Evolutionary conservation across 2,888 invertebrate species (phyloP), one percentile per base, ranked within the genome.

Genomic region (Drosophila atroscutellata): DNA sequence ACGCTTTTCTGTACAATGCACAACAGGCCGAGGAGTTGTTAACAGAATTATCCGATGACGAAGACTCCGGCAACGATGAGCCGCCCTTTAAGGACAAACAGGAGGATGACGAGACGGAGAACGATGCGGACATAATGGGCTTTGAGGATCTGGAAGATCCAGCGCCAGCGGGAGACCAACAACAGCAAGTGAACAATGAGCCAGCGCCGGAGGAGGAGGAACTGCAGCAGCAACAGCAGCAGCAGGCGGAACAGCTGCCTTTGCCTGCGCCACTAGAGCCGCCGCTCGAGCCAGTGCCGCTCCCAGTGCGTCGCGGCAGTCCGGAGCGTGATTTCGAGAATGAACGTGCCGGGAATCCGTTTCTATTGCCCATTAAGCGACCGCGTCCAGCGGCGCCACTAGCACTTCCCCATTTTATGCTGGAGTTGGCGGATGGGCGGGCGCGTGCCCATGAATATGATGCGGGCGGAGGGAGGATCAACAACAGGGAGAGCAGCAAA

Each of bases 21-120:
- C 92, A 93, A 60, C 82, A 90, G 2, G 81, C 89, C 3, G 93
- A 93, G 62, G 92, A 93, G 20, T 34, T 91, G 20, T 77, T 92
- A 15, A 92, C 92, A 6, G 95, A 73, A 91, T 91, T 59, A 75
- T 94, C 95, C 71, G 96, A 96, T 7, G 98, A 98, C 65, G 97
- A 97, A 80, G 98, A 98, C 92, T 98, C 98, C 0, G 99, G 98
- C 0, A 99, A 98, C 92, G 99, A 99, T 92, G 98, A 99, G 91
- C 98, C 98, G 0, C 93, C 92, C 0, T 93, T 93, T 47, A 93
- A 93, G 67, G 93, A 92, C 47, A 92, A 92, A 68, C 91, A 90
- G 59, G 91, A 87, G 13, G 91, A 91, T n/a, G 92, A 90, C n/a
- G 92, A 91, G 54, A 84, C 83, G 6, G 91, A 89, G 13, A 92